Evolutionary conservation across 2,113 vertebrate species (phyloP).

Genomic region (Lagopus muta): DNA sequence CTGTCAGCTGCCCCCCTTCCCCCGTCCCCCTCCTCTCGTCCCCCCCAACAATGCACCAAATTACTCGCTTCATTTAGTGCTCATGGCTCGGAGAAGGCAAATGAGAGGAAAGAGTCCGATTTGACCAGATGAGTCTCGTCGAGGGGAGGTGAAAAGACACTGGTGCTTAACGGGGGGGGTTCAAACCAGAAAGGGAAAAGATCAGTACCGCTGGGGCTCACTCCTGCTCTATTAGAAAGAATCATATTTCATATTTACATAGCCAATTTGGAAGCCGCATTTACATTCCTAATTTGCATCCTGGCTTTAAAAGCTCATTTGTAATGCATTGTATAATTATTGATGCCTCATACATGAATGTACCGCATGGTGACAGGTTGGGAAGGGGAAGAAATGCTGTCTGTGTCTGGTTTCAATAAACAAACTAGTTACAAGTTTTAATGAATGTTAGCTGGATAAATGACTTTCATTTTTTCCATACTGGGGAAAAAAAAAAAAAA

Average conservation of each 20-base stretch:
- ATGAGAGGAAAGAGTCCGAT: conserved; percentile 79
- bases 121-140: conserved; percentile 84
- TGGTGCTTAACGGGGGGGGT: conserved; percentile 62
- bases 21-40: conserved; percentile 68
- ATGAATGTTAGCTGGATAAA: conserved; percentile 47
- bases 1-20: conserved; percentile 84
- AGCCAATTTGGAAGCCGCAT: conserved; percentile 69
- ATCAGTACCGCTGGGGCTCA: conserved; percentile 76
- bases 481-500: background rate
- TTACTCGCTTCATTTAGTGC: conserved; percentile 89
- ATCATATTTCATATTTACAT: conserved; percentile 73
- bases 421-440: conserved; percentile 62
- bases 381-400: background rate
- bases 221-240: conserved; percentile 74
- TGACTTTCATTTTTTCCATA: background rate
- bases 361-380: conserved; percentile 23
- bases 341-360: conserved; percentile 27
- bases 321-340: conserved; percentile 72
- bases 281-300: conserved; percentile 77
- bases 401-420: conserved; percentile 45
- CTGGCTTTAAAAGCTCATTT: conserved; percentile 70
- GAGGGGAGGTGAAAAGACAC: conserved; percentile 78
- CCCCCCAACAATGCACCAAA: conserved; percentile 83
- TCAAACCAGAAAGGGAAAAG: conserved; percentile 55
- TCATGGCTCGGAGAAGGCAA: conserved; percentile 83